Evolutionary conservation across 2,113 vertebrate genomes (phyloP), one percentile per base, ranked within the genome.

Genomic region (Silurus meridionalis): DNA sequence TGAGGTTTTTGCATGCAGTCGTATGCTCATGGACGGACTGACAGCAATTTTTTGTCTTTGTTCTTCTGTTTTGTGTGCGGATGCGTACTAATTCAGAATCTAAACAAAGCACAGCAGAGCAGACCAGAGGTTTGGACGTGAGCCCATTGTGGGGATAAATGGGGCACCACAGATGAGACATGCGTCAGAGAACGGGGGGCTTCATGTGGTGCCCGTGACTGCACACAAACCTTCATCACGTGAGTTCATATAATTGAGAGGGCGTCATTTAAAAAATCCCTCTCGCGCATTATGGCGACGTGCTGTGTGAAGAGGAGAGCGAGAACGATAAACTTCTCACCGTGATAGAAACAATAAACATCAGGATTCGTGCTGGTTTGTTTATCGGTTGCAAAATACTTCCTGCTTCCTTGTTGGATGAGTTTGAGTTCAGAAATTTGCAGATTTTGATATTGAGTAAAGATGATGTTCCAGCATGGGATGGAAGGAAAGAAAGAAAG

Each of bases 51-150:
- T 79, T 63, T 67, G 5, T 28, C 46, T 77, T 80, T 83, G 55
- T 79, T 61, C 17, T 14, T 23, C 53, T 7, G n/a, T 61, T 78
- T 23, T 55, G 57, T 83, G 52, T 80, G 50, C 69, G 86, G 8
- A 21, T 67, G 60, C 75, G 46, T 72, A 77, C 46, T 58, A 53
- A 53, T 71, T 53, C 60, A 23, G 55, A 48, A 63, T 46, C 21
- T n/a, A 37, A 83, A 50, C 71, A 48, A 46, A 55, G 63, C 46
- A 21, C 50, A 25, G 52, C 52, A 57, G 8, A 23, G 19, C n/a
- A 83, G 46, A 63, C 25, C 23, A 23, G 10, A n/a, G 50, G 55
- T 72, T 87, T 28, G 83, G 69, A 84, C 82, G 15, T 69, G 78
- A 19, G 64, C 25, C 48, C 69, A 28, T 87, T 14, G 53, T 55